Evolutionary conservation across 2,113 vertebrate species (phyloP).

Genomic region (Pteruthius melanotis): DNA sequence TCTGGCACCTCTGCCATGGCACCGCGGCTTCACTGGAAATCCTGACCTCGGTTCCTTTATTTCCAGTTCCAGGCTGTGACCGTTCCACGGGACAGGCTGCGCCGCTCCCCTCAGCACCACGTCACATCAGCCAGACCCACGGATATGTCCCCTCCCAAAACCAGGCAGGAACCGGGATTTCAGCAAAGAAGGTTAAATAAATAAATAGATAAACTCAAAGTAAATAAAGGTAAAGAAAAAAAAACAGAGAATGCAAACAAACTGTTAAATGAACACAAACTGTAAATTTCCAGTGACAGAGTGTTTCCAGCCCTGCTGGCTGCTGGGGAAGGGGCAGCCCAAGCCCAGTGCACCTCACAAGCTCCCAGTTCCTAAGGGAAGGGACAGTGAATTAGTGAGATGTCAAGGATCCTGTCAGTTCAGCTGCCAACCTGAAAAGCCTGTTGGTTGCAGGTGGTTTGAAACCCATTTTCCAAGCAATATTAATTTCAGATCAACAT

Average conservation of each 20-base stretch:
- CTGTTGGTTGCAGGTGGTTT: background rate
- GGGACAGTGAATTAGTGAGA: rapidly evolving
- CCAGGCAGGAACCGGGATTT: background rate
- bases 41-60: background rate
- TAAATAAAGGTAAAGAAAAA: background rate
- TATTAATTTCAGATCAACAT: background rate
- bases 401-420: background rate
- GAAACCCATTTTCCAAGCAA: background rate
- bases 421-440: background rate
- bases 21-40: background rate
- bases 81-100: background rate
- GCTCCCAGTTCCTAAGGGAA: background rate
- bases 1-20: background rate
- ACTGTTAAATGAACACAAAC: rapidly evolving
- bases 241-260: background rate
- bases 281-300: background rate
- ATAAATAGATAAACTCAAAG: background rate
- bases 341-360: background rate
- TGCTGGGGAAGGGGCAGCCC: background rate
- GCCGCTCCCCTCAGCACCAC: background rate
- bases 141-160: background rate
- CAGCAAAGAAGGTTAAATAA: background rate
- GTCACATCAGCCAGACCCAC: background rate
- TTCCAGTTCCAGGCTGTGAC: background rate
- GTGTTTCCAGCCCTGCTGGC: background rate